Conservation (phyloP, 2,113 vertebrate species). For the Eurypyga helias region DNA sequence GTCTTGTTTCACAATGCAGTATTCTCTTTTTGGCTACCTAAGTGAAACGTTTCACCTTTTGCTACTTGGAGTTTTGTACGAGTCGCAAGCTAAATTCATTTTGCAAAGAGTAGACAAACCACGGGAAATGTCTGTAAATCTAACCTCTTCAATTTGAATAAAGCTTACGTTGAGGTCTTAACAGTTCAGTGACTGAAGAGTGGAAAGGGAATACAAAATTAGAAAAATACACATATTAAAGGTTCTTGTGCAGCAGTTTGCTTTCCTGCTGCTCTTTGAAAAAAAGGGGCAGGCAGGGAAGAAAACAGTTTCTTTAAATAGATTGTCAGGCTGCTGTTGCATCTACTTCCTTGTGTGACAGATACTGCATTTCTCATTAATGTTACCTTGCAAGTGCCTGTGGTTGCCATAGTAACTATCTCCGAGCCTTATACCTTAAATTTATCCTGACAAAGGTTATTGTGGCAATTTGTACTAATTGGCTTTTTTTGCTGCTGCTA, state of each 20-base stretch:
- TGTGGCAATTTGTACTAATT: conserved; percentile 71
- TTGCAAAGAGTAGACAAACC: background rate
- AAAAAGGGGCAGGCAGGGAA: background rate
- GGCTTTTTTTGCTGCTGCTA: conserved; percentile 4
- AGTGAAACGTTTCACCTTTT: background rate
- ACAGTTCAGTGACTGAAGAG: background rate
- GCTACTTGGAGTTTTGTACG: background rate
- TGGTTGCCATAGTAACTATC: conserved; percentile 71
- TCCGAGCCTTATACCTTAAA: conserved; percentile 60
- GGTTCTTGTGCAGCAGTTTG: background rate
- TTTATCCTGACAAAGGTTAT: conserved; percentile 73
- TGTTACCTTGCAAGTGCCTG: conserved; percentile 48
- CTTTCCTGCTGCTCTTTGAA: background rate
- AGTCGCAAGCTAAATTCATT: background rate
- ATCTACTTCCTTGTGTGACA: conserved; percentile 48
- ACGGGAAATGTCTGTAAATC: background rate
- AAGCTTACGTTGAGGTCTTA: background rate
- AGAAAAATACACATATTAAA: background rate
- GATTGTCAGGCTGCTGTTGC: conserved; percentile 20
- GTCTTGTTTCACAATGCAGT: background rate
- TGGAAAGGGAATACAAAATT: background rate
- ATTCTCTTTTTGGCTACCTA: background rate
- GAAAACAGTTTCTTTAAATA: conserved; percentile 46
- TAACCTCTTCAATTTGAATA: background rate
- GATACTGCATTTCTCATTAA: conserved; percentile 70